Percentiles rank a stretch among this genome's conserved stretches.
These are phyloP conservation scores for Batillaria attramentaria DNA, from an alignment of 1,140 invertebrate species.

Conservation along the genomic window DNA sequence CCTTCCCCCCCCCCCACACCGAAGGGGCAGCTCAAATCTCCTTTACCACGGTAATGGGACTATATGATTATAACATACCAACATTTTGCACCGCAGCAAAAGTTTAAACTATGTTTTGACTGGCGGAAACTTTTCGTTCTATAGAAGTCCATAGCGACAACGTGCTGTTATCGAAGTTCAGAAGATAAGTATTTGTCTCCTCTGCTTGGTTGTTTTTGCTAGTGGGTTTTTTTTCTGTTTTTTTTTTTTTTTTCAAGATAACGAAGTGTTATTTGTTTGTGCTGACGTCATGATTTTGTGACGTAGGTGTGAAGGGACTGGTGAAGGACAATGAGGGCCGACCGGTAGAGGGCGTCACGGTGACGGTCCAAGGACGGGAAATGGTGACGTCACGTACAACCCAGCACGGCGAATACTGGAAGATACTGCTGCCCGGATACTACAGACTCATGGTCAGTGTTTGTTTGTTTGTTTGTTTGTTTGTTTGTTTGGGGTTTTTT, in stretches of 20 bases:
- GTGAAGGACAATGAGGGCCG: slow-evolving; percentile 35
- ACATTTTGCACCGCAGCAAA: no score
- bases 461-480: neutral
- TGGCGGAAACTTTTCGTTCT: no score
- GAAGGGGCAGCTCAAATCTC: no score
- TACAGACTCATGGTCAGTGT: slow-evolving; percentile 37
- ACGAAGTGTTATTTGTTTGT: no score
- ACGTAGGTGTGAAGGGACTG: slow-evolving; percentile 55
- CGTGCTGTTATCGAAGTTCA: no score
- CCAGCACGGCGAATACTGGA: slow-evolving; percentile 61
- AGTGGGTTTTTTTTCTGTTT: neutral
- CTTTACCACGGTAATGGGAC: no score
- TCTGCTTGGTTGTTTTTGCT: neutral
- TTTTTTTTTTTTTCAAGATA: neutral
- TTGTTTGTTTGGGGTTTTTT: neutral
- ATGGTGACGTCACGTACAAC: slow-evolving; percentile 46
- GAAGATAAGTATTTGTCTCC: no score
- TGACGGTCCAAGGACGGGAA: slow-evolving; percentile 64
- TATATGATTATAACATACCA: no score
- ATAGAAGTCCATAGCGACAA: no score
- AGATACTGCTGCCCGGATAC: slow-evolving; percentile 55
- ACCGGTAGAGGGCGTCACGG: slow-evolving; percentile 19
- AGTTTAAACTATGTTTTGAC: no score
- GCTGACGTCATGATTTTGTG: neutral
- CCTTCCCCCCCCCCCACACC: no score